Base-by-base conservation (phyloP, 37 sponge, comb jelly and placozoan species). In the Amphimedon queenslandica region DNA sequence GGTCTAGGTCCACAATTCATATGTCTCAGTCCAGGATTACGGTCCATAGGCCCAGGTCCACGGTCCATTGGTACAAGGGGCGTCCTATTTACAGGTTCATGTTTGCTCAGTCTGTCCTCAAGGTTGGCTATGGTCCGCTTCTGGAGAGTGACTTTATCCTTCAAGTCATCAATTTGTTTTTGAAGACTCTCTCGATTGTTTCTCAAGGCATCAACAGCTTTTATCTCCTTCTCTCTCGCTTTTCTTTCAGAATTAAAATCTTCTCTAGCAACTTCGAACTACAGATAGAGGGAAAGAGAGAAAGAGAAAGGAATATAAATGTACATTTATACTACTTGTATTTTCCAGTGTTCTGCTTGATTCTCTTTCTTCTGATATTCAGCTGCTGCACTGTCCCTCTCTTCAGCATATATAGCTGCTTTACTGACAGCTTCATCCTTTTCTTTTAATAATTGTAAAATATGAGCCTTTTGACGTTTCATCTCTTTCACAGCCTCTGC, bases 241-340 rank as follows among this genome's bases (percentile, higher is more conserved):
- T 63, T 23, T 2, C 76, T 37, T 74, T 82, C 83, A 38, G 67
- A 29, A 21, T 67, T 58, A 76, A 75, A 82, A 43, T 82, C 83
- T 61, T 68, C 71, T 31, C 28, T 38, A 61, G 75, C 75, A 31
- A 42, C 42, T 69, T 82, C 76, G 39, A 76, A 68, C 83, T 82
- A 42, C n/a, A 1, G 42, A 29, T n/a, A n/a, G n/a, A n/a, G n/a
- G n/a, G n/a, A n/a, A 64, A 8, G 71, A 27, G 28, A 29, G 37
- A 31, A 3, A 4, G 2, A 6, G 21, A n/a, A n/a, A n/a, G 21
- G 23, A 25, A n/a, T n/a, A n/a, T 13, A 60, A 6, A n/a, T n/a
- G 5, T 11, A 25, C 5, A n/a, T 6, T n/a, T 6, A 11, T 25
- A 11, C 21, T 25, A 60, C 61, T 25, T 60, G 61, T 25, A 6